Percentiles rank a stretch among this genome's conserved stretches.
These are phyloP conservation scores for Bettongia penicillata DNA, from an alignment of 2,113 vertebrate species.

Conservation along the genomic window DNA sequence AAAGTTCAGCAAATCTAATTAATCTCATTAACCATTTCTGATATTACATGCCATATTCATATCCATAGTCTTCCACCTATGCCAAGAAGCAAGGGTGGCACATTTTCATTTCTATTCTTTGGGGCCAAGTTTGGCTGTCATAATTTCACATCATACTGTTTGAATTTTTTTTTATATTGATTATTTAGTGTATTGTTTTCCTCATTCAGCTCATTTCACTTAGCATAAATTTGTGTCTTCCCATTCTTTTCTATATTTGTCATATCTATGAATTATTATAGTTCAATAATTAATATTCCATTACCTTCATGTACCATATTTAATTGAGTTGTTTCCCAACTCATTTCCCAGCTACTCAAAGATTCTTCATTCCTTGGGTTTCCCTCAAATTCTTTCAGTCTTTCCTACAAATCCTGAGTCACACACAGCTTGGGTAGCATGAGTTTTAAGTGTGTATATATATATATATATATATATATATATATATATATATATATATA, in stretches of 20 bases:
- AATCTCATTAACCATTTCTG: neutral
- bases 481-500: neutral
- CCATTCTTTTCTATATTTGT: neutral
- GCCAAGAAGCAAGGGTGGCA: neutral
- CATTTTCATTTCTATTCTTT: neutral
- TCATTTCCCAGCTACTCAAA: neutral
- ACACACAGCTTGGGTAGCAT: neutral
- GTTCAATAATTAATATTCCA: neutral
- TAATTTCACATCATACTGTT: neutral
- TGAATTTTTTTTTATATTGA: neutral
- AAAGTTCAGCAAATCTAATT: neutral
- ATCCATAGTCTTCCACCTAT: neutral
- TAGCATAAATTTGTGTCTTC: neutral
- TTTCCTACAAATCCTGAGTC: neutral
- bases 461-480: neutral
- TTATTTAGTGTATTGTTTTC: neutral
- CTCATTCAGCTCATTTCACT: neutral
- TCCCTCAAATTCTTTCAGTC: neutral
- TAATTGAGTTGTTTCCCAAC: neutral
- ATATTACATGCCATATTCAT: neutral
- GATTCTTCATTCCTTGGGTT: neutral
- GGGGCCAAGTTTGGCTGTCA: neutral
- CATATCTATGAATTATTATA: neutral
- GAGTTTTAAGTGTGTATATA: neutral
- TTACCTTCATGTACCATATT: neutral